Evolutionary conservation across 1,140 invertebrate species (phyloP), one percentile per base, ranked within the genome.

Genomic region (Microvelia longipes): DNA sequence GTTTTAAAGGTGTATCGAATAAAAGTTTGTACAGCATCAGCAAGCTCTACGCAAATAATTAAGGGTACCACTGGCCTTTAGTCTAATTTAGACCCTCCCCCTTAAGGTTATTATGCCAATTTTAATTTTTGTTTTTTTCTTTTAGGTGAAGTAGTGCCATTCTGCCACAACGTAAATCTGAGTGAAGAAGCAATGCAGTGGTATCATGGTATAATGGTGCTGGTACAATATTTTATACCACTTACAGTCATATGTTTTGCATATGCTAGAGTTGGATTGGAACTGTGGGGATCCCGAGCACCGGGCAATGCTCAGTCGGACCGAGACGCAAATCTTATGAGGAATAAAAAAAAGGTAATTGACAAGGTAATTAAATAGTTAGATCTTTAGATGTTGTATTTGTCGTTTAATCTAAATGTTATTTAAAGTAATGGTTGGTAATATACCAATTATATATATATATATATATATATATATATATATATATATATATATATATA

Each of bases 271-370:
- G 83, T 84, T 72, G 80, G 77, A 1, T 75, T 77, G 50, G 75
- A 79, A 24, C 79, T 85, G 15, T 84, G 82, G 81, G 80, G 81
- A n/a, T 75, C 78, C 0, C 77, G 77, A 14, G 78, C 81, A 5
- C 83, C 83, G 0, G 83, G 83, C 24, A 79, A 80, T 69, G 77
- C 77, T 1, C 76, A 82, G 67, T 77, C 80, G 65, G 77, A 77
- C 0, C 70, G 82, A 28, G 82, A 84, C 71, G 79, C 79, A 2
- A 77, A 80, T 5, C 77, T 83, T 60, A 78, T 82, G 35, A 75
- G 79, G 62, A 84, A 84, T 74, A 84, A 83, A 73, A 81, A 81
- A 73, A 83, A 82, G 80, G 83, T 83, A 76, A 76, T 74, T 71
- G 19, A 14, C 26, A 15, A 29, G 14, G 19, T 50, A 50, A 50